Percentiles rank a stretch among this genome's conserved stretches.
phyloP scores from a whole-genome alignment of 2,113 vertebrate species.

The Campylomormyrus tamandua region DNA sequence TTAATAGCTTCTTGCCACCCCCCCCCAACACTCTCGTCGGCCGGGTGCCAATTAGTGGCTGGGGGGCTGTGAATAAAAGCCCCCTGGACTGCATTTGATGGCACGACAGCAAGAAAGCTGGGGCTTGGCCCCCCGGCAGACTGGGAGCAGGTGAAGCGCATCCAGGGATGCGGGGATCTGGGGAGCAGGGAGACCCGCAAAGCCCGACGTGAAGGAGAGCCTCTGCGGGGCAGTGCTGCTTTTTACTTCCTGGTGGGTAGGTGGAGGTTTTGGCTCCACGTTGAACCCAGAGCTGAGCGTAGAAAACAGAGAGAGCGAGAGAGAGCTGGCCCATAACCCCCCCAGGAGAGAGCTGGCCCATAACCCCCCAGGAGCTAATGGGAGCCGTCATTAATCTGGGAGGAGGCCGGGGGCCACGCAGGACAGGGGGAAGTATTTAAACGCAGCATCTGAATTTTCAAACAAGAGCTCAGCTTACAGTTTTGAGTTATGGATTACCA shows the following conservation, averaged over 20 bases:
- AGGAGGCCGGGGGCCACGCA: not conserved
- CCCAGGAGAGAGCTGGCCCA: constrained; percentile 12
- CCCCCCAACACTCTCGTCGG: constrained; percentile 23
- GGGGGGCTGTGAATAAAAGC: not conserved
- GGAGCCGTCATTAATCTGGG: constrained; percentile 19
- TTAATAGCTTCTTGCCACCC: constrained; percentile 49
- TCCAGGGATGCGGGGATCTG: not conserved
- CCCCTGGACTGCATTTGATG: not conserved
- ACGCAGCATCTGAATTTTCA: constrained; percentile 23
- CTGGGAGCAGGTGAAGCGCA: not conserved
- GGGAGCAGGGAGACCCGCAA: not conserved
- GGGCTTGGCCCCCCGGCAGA: not conserved
- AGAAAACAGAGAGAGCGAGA: constrained; percentile 2
- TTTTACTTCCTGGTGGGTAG: not conserved
- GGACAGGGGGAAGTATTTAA: constrained; percentile 1
- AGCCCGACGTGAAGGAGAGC: not conserved
- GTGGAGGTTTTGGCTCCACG: constrained; percentile 23
- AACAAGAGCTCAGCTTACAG: constrained; percentile 20
- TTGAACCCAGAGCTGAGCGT: constrained; percentile 23
- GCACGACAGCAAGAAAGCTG: not conserved
- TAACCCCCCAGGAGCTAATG: constrained; percentile 26
- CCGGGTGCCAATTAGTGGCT: constrained; percentile 47
- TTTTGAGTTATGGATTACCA: constrained; percentile 22
- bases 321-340: constrained; percentile 19
- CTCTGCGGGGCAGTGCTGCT: not conserved